Percentiles rank a stretch among this genome's conserved stretches.
Evolutionary conservation across 2,888 invertebrate genomes (phyloP).

Genomic region (Netelia inedita): DNA sequence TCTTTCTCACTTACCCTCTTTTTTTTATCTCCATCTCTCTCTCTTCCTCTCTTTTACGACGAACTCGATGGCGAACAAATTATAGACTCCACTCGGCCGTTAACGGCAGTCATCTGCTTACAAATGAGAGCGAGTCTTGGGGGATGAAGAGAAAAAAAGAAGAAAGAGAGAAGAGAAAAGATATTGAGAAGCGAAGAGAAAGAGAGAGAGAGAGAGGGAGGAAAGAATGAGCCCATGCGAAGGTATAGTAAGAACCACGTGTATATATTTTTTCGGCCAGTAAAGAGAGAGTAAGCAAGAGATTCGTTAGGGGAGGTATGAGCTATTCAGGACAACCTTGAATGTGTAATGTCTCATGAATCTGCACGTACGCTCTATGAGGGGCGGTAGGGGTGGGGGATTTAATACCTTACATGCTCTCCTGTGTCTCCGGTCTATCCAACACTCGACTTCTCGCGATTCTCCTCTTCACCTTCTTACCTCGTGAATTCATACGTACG

Average conservation of each 20-base stretch:
- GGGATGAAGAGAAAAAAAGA: constrained; percentile 61
- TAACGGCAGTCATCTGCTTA: constrained; percentile 82
- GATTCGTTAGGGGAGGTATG: constrained; percentile 70
- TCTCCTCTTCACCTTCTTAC: constrained; percentile 21
- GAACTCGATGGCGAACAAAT: constrained; percentile 79
- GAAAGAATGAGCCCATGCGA: constrained; percentile 56
- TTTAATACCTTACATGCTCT: constrained; percentile 26
- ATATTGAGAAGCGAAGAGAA: constrained; percentile 57
- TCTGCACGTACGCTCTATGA: constrained; percentile 55
- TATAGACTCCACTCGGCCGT: constrained; percentile 84
- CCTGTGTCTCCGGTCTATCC: constrained; percentile 76
- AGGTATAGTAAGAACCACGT: constrained; percentile 54
- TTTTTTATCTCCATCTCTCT: constrained; percentile 73
- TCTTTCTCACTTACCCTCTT: constrained; percentile 54
- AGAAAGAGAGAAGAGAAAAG: constrained; percentile 45
- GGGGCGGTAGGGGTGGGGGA: constrained; percentile 15
- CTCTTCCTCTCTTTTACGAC: constrained; percentile 63
- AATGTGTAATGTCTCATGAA: constrained; percentile 66
- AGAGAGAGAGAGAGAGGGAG: constrained; percentile 57
- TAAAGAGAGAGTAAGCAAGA: constrained; percentile 39
- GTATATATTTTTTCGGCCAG: constrained; percentile 50
- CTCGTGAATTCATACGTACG: constrained; percentile 24
- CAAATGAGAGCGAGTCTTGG: constrained; percentile 73
- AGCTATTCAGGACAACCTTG: constrained; percentile 74
- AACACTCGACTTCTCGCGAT: constrained; percentile 62